Percentiles rank a stretch among this genome's conserved stretches.
Conservation (phyloP, 1,140 invertebrate species). For the Pogonus chalceus region DNA sequence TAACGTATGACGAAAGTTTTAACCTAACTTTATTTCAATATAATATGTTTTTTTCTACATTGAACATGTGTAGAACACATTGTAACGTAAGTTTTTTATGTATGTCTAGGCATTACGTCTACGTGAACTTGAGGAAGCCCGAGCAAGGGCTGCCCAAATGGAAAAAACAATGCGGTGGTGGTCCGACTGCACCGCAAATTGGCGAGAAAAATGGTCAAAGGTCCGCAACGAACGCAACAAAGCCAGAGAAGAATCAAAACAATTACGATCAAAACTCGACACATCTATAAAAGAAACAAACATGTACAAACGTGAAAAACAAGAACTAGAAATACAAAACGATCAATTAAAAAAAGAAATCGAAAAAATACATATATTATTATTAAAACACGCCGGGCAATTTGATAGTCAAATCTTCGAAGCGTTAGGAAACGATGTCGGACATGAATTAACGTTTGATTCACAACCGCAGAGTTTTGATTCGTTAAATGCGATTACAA, state of each 20-base stretch:
- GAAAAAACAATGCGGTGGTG: conserved; percentile 99
- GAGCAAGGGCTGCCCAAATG: conserved; percentile 89
- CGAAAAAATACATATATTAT: conserved; percentile 56
- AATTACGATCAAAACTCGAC: conserved; percentile 70
- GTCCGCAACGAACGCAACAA: conserved; percentile 77
- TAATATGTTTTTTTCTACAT: conserved; percentile 7
- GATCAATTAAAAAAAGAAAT: conserved; percentile 73
- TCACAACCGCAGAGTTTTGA: conserved; percentile 2
- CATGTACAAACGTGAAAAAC: conserved; percentile 64
- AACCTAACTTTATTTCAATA: neutral
- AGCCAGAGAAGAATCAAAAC: conserved; percentile 76
- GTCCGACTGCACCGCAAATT: conserved; percentile 84
- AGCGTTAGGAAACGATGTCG: conserved; percentile 35
- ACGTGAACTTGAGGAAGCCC: conserved; percentile 80
- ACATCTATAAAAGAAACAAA: conserved; percentile 65
- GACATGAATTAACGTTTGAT: conserved; percentile 5
- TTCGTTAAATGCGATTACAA: neutral
- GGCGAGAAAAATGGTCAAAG: conserved; percentile 95
- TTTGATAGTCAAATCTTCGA: conserved; percentile 44
- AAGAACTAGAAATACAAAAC: conserved; percentile 69
- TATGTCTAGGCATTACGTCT: conserved; percentile 49
- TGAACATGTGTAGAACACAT: neutral
- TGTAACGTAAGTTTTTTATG: neutral
- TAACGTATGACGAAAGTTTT: neutral
- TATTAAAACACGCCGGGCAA: conserved; percentile 58